phyloP scores from a whole-genome alignment of 1,140 invertebrate genomes.

The Diachasmimorpha longicaudata region DNA sequence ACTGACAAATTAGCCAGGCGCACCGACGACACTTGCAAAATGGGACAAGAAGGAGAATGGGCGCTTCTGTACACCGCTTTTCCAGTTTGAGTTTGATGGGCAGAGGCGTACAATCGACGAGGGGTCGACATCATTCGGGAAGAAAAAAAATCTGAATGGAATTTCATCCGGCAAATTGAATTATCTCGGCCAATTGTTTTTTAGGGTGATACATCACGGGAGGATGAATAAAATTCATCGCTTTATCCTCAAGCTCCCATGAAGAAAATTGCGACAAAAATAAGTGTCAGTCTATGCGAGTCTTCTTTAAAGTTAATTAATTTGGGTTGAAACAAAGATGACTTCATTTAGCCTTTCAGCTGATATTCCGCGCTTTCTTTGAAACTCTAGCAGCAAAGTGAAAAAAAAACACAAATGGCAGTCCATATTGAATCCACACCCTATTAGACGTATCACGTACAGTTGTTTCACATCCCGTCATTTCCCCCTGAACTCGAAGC shows the following conservation, averaged over 20 bases:
- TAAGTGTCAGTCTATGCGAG: too few species aligned
- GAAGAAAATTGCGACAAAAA: too few species aligned
- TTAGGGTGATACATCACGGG: background rate
- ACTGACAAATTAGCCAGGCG: conserved; percentile 64
- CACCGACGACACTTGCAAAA: conserved; percentile 64
- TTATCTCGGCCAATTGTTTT: background rate
- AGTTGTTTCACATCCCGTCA: conserved; percentile 51
- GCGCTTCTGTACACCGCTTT: background rate
- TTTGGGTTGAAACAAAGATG: too few species aligned
- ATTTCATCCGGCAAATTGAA: background rate
- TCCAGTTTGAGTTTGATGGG: conserved; percentile 42
- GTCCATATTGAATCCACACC: background rate
- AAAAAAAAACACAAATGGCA: background rate
- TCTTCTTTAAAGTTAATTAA: too few species aligned
- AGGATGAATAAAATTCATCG: too few species aligned
- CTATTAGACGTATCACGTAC: conserved; percentile 30
- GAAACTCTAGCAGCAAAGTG: background rate
- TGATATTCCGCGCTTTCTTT: background rate
- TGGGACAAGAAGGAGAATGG: conserved; percentile 57
- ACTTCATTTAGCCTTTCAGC: too few species aligned
- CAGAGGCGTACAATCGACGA: conserved; percentile 14
- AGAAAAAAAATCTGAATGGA: conserved; percentile 1
- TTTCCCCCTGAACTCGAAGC: conserved; percentile 26
- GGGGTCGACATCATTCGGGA: background rate
- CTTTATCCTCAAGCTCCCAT: too few species aligned